Evolutionary conservation across 2,113 vertebrate species (phyloP).

Genomic region (Echinops telfairi): DNA sequence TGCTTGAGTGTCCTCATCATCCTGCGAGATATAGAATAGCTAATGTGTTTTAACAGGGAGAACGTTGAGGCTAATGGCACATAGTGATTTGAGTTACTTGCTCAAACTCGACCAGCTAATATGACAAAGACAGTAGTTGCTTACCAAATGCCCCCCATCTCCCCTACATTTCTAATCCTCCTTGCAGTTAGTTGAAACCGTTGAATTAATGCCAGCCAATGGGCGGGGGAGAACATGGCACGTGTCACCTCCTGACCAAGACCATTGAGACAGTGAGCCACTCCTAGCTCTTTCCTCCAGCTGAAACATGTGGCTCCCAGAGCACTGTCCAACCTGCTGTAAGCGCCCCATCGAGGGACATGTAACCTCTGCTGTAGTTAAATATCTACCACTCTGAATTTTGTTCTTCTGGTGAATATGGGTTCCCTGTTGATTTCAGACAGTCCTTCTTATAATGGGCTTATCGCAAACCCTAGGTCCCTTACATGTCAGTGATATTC

Average conservation of each 20-base stretch:
- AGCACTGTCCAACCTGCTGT: background rate
- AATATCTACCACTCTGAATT: background rate
- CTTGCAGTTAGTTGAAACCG: background rate
- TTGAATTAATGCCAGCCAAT: background rate
- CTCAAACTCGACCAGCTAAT: background rate
- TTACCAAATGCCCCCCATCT: background rate
- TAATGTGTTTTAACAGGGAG: background rate
- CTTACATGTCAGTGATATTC: background rate
- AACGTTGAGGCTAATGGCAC: background rate
- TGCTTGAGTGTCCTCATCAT: background rate
- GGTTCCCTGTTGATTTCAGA: background rate
- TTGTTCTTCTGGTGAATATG: background rate
- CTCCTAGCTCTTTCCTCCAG: background rate
- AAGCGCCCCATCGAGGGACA: too few relatives aligned
- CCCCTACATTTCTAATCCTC: background rate
- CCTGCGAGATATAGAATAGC: background rate
- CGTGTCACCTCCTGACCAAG: background rate
- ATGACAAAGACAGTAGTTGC: background rate
- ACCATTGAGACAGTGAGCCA: background rate
- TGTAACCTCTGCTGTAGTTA: background rate
- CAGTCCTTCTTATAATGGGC: background rate
- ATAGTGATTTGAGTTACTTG: background rate
- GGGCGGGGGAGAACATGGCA: accelerated
- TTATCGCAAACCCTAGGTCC: background rate
- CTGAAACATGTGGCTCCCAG: background rate